phyloP scores from a whole-genome alignment of 2,797 vertebrate species.

The Oreonectes daqikongensis region DNA sequence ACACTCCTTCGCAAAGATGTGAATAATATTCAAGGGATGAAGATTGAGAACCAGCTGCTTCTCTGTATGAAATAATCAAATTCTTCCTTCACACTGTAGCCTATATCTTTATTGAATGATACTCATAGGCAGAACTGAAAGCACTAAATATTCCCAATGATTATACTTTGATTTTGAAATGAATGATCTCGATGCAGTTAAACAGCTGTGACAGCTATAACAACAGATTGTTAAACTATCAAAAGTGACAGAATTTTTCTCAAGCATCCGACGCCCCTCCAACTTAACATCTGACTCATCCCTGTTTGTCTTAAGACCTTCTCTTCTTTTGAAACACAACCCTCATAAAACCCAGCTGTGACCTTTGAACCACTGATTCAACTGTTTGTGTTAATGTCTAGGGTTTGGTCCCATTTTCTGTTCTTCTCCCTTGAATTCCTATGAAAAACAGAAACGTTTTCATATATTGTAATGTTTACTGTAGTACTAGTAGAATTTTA shows the following conservation, averaged over 20 bases:
- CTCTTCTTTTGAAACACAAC: slow-evolving; percentile 10
- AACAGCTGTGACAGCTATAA: slow-evolving; percentile 24
- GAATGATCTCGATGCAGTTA: slow-evolving; percentile 7
- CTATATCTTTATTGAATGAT: slow-evolving; percentile 20
- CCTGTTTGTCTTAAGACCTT: slow-evolving; percentile 35
- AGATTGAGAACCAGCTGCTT: slow-evolving; percentile 48
- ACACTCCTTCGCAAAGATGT: slow-evolving; percentile 42
- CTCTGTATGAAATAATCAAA: slow-evolving; percentile 33
- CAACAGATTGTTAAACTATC: slow-evolving; percentile 31
- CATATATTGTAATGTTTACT: neutral
- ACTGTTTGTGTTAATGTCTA: slow-evolving; percentile 32
- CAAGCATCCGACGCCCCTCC: slow-evolving; percentile 37
- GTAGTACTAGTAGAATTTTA: neutral
- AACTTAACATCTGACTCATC: slow-evolving; percentile 45
- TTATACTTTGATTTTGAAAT: slow-evolving; percentile 16
- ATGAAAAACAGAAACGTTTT: neutral
- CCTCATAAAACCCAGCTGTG: slow-evolving; percentile 56
- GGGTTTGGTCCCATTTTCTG: neutral
- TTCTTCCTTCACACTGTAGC: neutral
- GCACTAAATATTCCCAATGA: slow-evolving; percentile 22
- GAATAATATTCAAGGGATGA: slow-evolving; percentile 42
- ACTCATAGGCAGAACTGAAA: slow-evolving; percentile 18
- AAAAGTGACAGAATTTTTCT: neutral
- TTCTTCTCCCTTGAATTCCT: neutral
- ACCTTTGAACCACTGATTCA: slow-evolving; percentile 44